Evolutionary conservation across 2,888 invertebrate genomes (phyloP).

Genomic region (Limnephilus rhombicus): DNA sequence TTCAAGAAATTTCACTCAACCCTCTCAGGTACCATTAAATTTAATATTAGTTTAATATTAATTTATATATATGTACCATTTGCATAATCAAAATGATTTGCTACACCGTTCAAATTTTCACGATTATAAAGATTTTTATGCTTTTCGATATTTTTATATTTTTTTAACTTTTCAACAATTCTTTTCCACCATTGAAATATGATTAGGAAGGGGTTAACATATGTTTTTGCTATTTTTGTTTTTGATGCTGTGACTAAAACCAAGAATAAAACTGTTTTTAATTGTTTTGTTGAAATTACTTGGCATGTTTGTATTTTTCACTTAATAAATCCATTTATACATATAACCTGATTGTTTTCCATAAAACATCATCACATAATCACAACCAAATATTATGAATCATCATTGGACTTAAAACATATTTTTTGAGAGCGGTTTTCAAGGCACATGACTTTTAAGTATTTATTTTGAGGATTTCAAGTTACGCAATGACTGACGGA

Average conservation of each 20-base stretch:
- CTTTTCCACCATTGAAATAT: not conserved
- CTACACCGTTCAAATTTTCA: not conserved
- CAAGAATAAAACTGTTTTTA: not conserved
- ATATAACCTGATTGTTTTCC: not conserved
- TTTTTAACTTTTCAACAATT: not conserved
- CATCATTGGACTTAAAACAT: not conserved
- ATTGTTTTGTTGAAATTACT: not conserved
- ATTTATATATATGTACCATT: not conserved
- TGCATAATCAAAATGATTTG: not conserved
- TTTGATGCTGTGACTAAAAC: conserved; percentile 1
- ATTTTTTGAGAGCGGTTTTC: not conserved
- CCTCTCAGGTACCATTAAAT: not conserved
- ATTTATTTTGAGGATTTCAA: not conserved
- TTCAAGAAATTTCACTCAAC: not conserved
- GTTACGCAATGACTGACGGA: not conserved
- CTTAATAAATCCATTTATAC: not conserved
- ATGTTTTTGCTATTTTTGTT: not conserved
- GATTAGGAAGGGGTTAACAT: not conserved
- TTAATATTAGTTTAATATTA: too few species aligned
- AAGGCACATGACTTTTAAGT: not conserved
- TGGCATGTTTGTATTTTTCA: not conserved
- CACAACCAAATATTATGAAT: not conserved
- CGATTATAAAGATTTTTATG: not conserved
- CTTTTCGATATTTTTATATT: not conserved
- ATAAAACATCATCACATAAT: not conserved